A percentile compares a stretch with the other conserved stretches of the same genome.
phyloP scores from a whole-genome alignment of 2,888 invertebrate species.

The Diaprepes abbreviatus region DNA sequence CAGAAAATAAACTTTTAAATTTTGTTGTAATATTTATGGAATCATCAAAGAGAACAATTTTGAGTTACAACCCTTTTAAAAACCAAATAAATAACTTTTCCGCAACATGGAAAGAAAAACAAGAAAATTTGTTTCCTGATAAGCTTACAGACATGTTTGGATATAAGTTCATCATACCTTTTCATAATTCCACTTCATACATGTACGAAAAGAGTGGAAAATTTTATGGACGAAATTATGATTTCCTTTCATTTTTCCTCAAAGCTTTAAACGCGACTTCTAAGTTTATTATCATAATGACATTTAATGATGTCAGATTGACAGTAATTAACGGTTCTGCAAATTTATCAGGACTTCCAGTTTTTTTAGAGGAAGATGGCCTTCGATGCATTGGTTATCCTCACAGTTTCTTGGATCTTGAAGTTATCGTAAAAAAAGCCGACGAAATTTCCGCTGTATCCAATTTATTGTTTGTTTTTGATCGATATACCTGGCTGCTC shows the following conservation, averaged over 20 bases:
- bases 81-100: not conserved
- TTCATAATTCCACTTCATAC: not conserved
- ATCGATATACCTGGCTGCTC: constrained; percentile 12
- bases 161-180: constrained; percentile 9
- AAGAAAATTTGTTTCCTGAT: constrained; percentile 7
- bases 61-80: constrained; percentile 21
- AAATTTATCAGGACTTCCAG: constrained; percentile 3
- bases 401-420: constrained; percentile 14
- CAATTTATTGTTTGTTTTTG: constrained; percentile 18
- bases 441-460: constrained; percentile 4
- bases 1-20: not conserved
- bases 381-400: constrained; percentile 23
- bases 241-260: constrained; percentile 16
- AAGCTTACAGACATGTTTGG: constrained; percentile 21
- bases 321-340: not conserved
- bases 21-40: not conserved
- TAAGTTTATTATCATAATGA: not conserved
- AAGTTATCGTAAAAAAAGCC: not conserved
- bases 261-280: constrained; percentile 15
- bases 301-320: not conserved
- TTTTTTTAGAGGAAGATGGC: constrained; percentile 8
- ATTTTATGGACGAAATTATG: constrained; percentile 7
- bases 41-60: not conserved
- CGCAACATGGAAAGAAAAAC: not conserved
- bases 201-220: constrained; percentile 12